Percentiles rank a stretch among this genome's conserved stretches.
These are phyloP conservation scores for Menura novaehollandiae DNA, from an alignment of 2,113 vertebrate species.

Conservation along the genomic window DNA sequence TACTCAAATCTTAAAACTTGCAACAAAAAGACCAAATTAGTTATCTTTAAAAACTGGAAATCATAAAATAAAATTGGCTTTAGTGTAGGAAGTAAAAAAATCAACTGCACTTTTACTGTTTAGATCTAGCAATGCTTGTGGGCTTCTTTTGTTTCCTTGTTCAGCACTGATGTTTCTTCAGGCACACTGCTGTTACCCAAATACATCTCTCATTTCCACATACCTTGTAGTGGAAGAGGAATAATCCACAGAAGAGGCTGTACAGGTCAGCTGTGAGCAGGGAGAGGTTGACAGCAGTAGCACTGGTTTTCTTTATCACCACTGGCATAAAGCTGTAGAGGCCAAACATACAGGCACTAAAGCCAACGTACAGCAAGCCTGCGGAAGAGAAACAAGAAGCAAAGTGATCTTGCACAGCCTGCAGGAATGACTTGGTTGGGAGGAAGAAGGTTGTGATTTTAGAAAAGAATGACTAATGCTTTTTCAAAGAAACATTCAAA, in stretches of 20 bases:
- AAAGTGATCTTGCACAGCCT: neutral
- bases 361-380: conserved; percentile 91
- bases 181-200: neutral
- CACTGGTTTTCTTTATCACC: conserved; percentile 92
- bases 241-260: conserved; percentile 91
- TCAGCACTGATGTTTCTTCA: neutral
- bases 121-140: neutral
- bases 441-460: neutral
- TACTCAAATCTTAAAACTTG: neutral
- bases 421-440: neutral
- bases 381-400: conserved; percentile 1
- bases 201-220: neutral
- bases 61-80: neutral
- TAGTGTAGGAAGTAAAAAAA: neutral
- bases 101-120: neutral
- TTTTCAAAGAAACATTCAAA: neutral
- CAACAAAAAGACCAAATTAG: neutral
- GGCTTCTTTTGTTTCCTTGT: neutral
- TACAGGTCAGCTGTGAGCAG: conserved; percentile 92
- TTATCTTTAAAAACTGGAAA: neutral
- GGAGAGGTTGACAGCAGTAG: conserved; percentile 90
- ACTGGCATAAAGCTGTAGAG: conserved; percentile 96
- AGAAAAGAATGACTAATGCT: neutral
- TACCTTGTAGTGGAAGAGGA: conserved; percentile 97
- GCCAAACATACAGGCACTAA: conserved; percentile 93